Percentiles rank a stretch among this genome's conserved stretches.
These are phyloP conservation scores for Hiodon tergisus DNA, from an alignment of 2,113 vertebrate species.

Conservation along the genomic window DNA sequence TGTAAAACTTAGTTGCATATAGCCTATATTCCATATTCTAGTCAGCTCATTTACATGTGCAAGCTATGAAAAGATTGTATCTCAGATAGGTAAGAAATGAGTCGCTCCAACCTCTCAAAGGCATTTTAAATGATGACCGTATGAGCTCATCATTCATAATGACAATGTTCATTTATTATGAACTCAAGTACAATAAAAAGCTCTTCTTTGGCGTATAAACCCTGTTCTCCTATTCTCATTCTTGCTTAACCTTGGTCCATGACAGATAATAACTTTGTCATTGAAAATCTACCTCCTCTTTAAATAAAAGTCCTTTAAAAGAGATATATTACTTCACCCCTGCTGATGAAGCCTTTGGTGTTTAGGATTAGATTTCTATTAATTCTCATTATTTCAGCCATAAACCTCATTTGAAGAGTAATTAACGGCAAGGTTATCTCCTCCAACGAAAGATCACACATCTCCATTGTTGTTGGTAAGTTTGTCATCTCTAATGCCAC, in stretches of 20 bases:
- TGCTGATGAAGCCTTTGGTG: constrained; percentile 53
- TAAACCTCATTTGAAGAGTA: constrained; percentile 57
- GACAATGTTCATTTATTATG: constrained; percentile 68
- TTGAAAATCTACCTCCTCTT: constrained; percentile 49
- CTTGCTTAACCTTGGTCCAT: constrained; percentile 62
- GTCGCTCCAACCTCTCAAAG: constrained; percentile 50
- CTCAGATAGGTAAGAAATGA: constrained; percentile 47
- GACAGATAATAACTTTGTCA: constrained; percentile 68
- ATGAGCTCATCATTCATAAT: constrained; percentile 65
- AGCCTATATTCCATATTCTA: constrained; percentile 37
- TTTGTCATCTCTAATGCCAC: constrained; percentile 27
- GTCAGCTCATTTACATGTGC: constrained; percentile 50
- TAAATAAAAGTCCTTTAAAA: constrained; percentile 61
- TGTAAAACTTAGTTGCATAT: constrained; percentile 24
- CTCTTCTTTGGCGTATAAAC: constrained; percentile 46
- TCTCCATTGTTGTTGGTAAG: constrained; percentile 35
- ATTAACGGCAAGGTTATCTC: constrained; percentile 60
- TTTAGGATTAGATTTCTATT: constrained; percentile 61
- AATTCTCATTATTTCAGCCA: constrained; percentile 61
- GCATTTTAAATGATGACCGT: constrained; percentile 55
- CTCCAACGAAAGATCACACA: constrained; percentile 38
- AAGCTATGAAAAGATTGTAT: constrained; percentile 48
- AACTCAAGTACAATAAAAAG: constrained; percentile 61
- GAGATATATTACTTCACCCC: constrained; percentile 53
- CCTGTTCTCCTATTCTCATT: constrained; percentile 61